These are phyloP conservation scores for Agrilus planipennis DNA, from an alignment of 1,140 invertebrate species.

Conservation along the genomic window DNA sequence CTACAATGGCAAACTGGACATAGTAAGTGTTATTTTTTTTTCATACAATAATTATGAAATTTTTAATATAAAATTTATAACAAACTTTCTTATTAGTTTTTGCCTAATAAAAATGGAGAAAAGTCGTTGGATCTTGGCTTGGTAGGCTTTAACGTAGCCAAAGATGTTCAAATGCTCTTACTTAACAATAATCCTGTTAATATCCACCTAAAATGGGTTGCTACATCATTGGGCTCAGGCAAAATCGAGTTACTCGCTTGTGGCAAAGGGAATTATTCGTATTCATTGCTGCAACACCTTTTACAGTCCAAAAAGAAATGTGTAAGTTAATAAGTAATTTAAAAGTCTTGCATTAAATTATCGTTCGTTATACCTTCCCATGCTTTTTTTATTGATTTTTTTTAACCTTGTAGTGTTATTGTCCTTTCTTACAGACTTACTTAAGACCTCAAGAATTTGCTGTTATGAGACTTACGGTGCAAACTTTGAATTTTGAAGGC, in stretches of 20 bases:
- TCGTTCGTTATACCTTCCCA: slow-evolving; percentile 7
- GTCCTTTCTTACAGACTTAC: neutral
- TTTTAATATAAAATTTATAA: slow-evolving; percentile 2
- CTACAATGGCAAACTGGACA: slow-evolving; percentile 59
- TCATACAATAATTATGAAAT: slow-evolving; percentile 8
- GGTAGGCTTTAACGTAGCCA: slow-evolving; percentile 53
- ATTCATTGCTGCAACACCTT: slow-evolving; percentile 36
- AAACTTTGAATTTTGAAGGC: slow-evolving; percentile 56
- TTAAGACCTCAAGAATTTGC: slow-evolving; percentile 56
- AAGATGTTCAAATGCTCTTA: slow-evolving; percentile 58
- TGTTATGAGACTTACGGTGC: slow-evolving; percentile 59
- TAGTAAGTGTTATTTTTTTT: slow-evolving; percentile 32
- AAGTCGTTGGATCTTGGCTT: slow-evolving; percentile 63
- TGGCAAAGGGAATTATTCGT: slow-evolving; percentile 46
- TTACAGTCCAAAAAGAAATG: slow-evolving; percentile 39
- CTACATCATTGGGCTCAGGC: slow-evolving; percentile 54
- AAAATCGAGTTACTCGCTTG: slow-evolving; percentile 57
- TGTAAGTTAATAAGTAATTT: slow-evolving; percentile 26
- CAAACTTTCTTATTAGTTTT: slow-evolving; percentile 27
- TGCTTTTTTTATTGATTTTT: slow-evolving; percentile 5
- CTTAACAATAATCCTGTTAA: slow-evolving; percentile 66
- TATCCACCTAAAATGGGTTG: slow-evolving; percentile 53
- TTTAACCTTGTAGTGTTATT: slow-evolving; percentile 4
- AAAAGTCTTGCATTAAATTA: too few relatives aligned
- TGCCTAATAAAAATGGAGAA: slow-evolving; percentile 37